Evolutionary conservation across 2,113 vertebrate species (phyloP).

Genomic region (Nycticebus coucang): DNA sequence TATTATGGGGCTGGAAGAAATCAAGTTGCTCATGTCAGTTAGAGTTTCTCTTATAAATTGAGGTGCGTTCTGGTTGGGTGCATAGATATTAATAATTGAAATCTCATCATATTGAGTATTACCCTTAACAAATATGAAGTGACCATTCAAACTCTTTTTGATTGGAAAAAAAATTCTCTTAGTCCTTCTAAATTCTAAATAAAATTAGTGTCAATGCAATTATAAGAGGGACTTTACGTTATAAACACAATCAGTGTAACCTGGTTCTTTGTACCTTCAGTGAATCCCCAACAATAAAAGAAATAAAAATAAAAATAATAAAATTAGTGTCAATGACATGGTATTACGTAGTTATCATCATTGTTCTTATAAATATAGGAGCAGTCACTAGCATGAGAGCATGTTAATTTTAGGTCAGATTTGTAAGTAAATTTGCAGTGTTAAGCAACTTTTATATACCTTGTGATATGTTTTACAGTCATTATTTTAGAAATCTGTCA

Average conservation of each 20-base stretch:
- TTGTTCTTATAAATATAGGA: background rate
- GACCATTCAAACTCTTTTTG: background rate
- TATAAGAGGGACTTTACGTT: no score
- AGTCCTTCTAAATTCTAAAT: background rate
- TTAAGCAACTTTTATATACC: background rate
- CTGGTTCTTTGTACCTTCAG: no score
- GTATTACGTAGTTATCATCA: background rate
- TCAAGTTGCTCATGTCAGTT: no score
- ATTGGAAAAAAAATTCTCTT: background rate
- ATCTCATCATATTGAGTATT: no score
- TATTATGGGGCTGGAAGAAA: no score
- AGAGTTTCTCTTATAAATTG: no score
- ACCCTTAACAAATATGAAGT: no score
- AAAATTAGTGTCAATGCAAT: background rate
- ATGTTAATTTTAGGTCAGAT: background rate
- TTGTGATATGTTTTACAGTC: background rate
- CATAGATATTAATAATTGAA: no score
- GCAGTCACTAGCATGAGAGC: background rate
- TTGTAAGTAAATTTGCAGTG: background rate
- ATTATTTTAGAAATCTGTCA: conserved; percentile 45
- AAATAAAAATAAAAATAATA: background rate
- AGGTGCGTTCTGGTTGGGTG: no score
- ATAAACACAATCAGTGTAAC: no score
- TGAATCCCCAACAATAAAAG: no score
- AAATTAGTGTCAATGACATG: background rate